Evolutionary conservation across 2,888 invertebrate species (phyloP).

Genomic region (Caenorhabditis japonica): DNA sequence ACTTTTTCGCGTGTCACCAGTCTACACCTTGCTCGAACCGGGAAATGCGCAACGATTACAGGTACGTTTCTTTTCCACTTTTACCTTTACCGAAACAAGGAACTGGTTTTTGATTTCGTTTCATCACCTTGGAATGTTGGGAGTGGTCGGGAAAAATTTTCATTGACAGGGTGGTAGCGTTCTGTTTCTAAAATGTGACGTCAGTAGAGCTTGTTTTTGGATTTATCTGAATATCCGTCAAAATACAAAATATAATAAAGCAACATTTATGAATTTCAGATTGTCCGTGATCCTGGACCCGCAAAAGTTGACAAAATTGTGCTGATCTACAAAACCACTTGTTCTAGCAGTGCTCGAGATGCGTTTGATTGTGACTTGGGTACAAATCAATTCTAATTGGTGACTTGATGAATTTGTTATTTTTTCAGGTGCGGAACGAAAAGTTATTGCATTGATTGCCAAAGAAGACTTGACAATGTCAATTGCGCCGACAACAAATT

Average conservation of each 20-base stretch:
- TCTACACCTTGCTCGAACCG: slow-evolving; percentile 72
- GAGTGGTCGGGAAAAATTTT: slow-evolving; percentile 19
- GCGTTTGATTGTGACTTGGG: slow-evolving; percentile 48
- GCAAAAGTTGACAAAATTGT: slow-evolving; percentile 70
- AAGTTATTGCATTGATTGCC: slow-evolving; percentile 67
- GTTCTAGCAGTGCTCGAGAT: slow-evolving; percentile 62
- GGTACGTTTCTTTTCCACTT: slow-evolving; percentile 43
- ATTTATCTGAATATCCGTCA: too few species aligned
- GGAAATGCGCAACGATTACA: slow-evolving; percentile 71
- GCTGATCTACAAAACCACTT: slow-evolving; percentile 65
- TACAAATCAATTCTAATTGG: not conserved
- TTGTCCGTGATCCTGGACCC: slow-evolving; percentile 71
- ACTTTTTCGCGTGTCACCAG: slow-evolving; percentile 72
- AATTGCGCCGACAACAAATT: slow-evolving; percentile 58
- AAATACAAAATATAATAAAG: too few species aligned
- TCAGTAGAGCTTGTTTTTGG: slow-evolving; percentile 15
- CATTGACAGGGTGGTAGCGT: too few species aligned
- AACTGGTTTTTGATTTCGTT: too few species aligned
- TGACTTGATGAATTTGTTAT: too few species aligned
- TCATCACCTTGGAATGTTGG: slow-evolving; percentile 21
- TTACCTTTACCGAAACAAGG: too few species aligned
- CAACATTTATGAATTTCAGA: too few species aligned
- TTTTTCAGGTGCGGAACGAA: slow-evolving; percentile 50
- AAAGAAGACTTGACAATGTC: slow-evolving; percentile 60
- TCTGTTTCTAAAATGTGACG: too few species aligned